These are phyloP conservation scores for Misgurnus mizolepis DNA, from an alignment of 2,113 vertebrate species.

Conservation along the genomic window DNA sequence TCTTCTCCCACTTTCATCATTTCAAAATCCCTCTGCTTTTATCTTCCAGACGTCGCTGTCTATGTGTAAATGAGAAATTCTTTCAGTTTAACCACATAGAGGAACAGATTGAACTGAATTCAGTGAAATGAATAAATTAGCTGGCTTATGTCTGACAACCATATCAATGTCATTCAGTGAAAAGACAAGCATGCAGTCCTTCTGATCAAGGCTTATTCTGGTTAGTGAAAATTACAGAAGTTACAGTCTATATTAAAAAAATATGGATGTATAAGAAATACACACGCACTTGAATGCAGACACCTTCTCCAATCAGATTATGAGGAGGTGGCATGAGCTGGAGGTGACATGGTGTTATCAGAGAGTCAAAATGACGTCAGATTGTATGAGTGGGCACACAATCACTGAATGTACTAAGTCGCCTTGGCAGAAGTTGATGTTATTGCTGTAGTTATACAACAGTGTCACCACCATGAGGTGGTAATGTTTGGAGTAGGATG, in stretches of 20 bases:
- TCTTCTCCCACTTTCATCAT: neutral
- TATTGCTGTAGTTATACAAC: constrained; percentile 27
- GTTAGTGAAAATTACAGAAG: too few species aligned
- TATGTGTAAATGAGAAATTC: constrained; percentile 32
- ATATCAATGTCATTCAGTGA: constrained; percentile 23
- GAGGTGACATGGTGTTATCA: neutral
- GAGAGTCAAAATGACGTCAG: constrained; percentile 8
- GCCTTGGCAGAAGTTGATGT: constrained; percentile 18
- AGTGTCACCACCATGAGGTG: constrained; percentile 13
- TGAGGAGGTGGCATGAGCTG: neutral
- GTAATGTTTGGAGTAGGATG: constrained; percentile 9
- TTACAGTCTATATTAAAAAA: too few species aligned
- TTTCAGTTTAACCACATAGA: constrained; percentile 6
- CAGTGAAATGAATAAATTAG: constrained; percentile 32
- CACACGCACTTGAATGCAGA: neutral
- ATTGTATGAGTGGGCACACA: neutral
- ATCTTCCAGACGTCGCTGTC: constrained; percentile 10
- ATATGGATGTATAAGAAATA: too few species aligned
- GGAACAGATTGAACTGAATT: constrained; percentile 18
- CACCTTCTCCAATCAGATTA: constrained; percentile 17
- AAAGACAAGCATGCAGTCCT: neutral
- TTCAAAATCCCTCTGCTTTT: constrained; percentile 15
- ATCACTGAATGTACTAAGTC: neutral
- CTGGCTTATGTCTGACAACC: constrained; percentile 30
- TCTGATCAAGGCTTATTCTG: too few species aligned